Percentiles rank a stretch among this genome's conserved stretches.
Evolutionary conservation across 2,797 vertebrate genomes (phyloP).

Genomic region (Pachyuromys duprasi): DNA sequence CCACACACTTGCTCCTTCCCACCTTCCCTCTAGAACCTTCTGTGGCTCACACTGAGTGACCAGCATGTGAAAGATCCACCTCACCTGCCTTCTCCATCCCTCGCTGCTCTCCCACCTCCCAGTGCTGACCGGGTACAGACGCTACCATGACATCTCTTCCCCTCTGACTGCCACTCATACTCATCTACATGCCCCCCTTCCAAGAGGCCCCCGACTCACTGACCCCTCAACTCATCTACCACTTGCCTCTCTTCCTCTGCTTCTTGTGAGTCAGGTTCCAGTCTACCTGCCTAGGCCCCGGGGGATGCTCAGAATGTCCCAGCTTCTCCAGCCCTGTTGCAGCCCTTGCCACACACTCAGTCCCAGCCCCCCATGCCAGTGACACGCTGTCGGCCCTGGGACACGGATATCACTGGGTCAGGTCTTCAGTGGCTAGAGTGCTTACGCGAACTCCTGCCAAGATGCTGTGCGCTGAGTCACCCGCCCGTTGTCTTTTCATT

Average conservation of each 20-base stretch:
- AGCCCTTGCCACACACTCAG: neutral
- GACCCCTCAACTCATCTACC: neutral
- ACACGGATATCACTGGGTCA: neutral
- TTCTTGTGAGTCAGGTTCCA: neutral
- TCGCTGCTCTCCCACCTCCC: neutral
- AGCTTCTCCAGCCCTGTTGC: neutral
- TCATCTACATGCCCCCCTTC: neutral
- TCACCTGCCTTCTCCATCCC: fast-evolving
- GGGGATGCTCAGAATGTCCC: neutral
- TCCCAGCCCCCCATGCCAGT: neutral
- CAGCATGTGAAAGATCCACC: neutral
- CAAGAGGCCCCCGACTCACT: neutral
- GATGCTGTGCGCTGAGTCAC: constrained; percentile 17
- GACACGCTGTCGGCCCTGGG: neutral
- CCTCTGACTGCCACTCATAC: neutral
- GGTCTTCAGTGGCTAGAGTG: neutral
- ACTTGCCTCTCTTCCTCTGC: neutral
- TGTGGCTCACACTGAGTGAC: neutral
- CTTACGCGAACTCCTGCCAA: neutral
- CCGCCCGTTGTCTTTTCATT: neutral
- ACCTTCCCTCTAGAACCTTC: constrained; percentile 20
- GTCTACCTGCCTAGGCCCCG: neutral
- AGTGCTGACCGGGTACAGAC: neutral
- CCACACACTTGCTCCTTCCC: neutral
- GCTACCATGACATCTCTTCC: neutral